Percentiles rank a stretch among this genome's conserved stretches.
Evolutionary conservation across 2,888 invertebrate genomes (phyloP).

Genomic region (Smittia aterrima): DNA sequence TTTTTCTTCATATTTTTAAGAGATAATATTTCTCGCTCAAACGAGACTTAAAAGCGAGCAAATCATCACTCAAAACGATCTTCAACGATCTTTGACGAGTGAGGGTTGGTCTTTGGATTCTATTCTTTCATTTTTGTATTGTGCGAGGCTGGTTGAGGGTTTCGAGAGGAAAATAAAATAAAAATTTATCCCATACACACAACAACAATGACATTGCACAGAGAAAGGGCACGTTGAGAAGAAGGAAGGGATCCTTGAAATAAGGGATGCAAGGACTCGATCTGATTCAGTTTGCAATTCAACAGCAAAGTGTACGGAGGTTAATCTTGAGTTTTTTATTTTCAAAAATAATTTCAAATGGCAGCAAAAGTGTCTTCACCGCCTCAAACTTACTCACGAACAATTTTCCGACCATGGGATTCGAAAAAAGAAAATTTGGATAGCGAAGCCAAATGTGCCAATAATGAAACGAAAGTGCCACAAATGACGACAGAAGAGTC

Average conservation of each 20-base stretch:
- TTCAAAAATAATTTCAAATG: not conserved
- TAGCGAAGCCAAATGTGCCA: constrained; percentile 14
- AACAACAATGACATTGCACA: constrained; percentile 34
- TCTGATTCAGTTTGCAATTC: constrained; percentile 28
- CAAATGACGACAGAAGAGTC: constrained; percentile 19
- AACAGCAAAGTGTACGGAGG: constrained; percentile 34
- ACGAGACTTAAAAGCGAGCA: not conserved
- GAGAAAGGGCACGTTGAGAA: constrained; percentile 17
- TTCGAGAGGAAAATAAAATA: constrained; percentile 1
- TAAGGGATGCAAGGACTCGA: constrained; percentile 39
- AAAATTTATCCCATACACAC: constrained; percentile 8
- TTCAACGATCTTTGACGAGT: not conserved
- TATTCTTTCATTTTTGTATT: constrained; percentile 37
- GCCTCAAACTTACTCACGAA: constrained; percentile 56
- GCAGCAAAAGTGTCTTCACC: constrained; percentile 48
- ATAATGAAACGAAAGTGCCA: constrained; percentile 43
- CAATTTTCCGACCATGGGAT: constrained; percentile 63
- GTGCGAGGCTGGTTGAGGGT: constrained; percentile 34
- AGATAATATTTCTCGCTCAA: not conserved
- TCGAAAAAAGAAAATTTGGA: constrained; percentile 5
- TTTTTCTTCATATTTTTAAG: not conserved
- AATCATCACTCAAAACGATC: constrained; percentile 6
- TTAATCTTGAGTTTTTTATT: not conserved
- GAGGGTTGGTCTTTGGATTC: constrained; percentile 39
- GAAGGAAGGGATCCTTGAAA: constrained; percentile 25